A percentile compares a stretch with the other conserved stretches of the same genome.
Conservation (phyloP, 2,113 vertebrate species). For the Erpornis zantholeuca region DNA sequence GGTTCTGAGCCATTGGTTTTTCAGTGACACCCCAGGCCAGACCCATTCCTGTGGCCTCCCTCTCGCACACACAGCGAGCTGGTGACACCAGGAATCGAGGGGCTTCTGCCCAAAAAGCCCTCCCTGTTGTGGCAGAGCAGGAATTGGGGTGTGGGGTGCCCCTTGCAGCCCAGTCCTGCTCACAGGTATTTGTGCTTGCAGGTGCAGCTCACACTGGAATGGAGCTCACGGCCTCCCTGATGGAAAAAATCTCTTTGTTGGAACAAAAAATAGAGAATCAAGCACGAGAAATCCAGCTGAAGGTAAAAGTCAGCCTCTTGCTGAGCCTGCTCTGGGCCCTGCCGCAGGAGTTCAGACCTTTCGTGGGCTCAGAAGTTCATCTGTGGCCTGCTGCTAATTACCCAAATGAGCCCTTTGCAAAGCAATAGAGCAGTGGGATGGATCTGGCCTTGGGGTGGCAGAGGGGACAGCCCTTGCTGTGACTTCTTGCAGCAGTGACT, state of each 20-base stretch:
- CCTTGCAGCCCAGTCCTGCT: not conserved
- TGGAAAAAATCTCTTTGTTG: conserved; percentile 73
- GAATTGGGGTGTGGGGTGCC: not conserved
- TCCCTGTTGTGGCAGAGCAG: not conserved
- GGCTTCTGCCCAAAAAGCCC: not conserved
- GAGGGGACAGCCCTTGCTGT: not conserved
- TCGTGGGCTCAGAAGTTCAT: not conserved
- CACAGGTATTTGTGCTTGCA: conserved; percentile 21
- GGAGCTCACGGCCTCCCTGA: conserved; percentile 75
- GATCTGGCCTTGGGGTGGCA: not conserved
- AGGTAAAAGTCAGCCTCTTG: conserved; percentile 69
- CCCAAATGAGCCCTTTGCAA: not conserved
- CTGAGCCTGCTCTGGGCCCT: not conserved
- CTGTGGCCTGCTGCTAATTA: not conserved
- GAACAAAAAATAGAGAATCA: conserved; percentile 78
- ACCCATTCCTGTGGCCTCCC: too few species aligned
- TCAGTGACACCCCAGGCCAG: not conserved
- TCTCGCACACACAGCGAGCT: fast-evolving
- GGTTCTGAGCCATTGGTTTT: not conserved
- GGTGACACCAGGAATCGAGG: not conserved
- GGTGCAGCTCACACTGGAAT: conserved; percentile 36
- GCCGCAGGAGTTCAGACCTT: not conserved
- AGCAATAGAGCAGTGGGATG: not conserved
- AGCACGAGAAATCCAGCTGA: conserved; percentile 71
- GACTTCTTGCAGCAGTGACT: not conserved